Evolutionary conservation across 2,888 invertebrate species (phyloP).

Genomic region (Thera britannica): DNA sequence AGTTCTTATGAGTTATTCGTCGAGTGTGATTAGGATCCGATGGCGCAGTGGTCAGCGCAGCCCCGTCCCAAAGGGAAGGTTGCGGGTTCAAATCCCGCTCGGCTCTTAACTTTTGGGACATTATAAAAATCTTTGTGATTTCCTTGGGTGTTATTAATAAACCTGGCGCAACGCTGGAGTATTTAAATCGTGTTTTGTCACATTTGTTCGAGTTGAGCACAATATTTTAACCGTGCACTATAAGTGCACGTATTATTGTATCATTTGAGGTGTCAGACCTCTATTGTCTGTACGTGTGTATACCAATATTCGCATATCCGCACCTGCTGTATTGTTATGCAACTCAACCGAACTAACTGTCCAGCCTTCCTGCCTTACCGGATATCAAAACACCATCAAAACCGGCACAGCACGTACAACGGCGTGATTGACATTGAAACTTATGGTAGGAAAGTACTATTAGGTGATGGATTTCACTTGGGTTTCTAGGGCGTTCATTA

Average conservation of each 20-base stretch:
- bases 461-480: conserved; percentile 19
- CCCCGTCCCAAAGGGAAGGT: too few species aligned
- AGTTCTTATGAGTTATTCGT: too few species aligned
- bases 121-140: too few species aligned
- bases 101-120: too few species aligned
- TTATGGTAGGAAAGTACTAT: conserved; percentile 32
- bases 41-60: too few species aligned
- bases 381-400: conserved; percentile 35
- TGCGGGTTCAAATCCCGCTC: too few species aligned
- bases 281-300: conserved; percentile 26
- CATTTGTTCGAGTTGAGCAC: too few species aligned
- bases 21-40: too few species aligned
- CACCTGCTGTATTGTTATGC: conserved; percentile 46
- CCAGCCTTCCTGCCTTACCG: conserved; percentile 54
- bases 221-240: background rate
- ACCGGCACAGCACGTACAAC: conserved; percentile 31
- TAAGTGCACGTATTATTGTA: conserved; percentile 1
- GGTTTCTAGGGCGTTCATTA: conserved; percentile 17
- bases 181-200: too few species aligned
- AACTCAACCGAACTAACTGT: conserved; percentile 64
- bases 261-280: background rate
- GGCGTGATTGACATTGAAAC: conserved; percentile 37
- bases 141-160: too few species aligned
- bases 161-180: too few species aligned
- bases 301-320: conserved; percentile 29